phyloP scores from a whole-genome alignment of 2,113 vertebrate species.

The Copsychus sechellarum region DNA sequence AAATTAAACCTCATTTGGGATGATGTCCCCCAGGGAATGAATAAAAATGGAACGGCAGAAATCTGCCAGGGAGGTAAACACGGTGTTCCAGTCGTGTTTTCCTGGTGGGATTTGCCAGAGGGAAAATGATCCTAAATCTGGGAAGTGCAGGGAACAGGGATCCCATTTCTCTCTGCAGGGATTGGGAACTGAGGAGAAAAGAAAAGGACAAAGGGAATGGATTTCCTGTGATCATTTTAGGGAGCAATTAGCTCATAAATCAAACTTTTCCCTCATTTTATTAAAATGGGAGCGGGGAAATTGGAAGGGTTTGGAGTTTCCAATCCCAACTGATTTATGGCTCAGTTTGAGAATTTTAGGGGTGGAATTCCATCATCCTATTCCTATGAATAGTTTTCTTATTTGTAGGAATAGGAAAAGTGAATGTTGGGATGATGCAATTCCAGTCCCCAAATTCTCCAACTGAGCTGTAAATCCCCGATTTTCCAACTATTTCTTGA shows the following conservation, averaged over 20 bases:
- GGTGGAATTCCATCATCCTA: too few relatives aligned
- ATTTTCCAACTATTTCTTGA: background rate
- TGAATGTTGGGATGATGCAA: background rate
- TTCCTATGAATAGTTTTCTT: too few relatives aligned
- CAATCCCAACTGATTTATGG: too few relatives aligned
- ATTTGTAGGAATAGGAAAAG: background rate
- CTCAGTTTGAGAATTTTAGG: too few relatives aligned
- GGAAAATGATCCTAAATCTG: background rate
- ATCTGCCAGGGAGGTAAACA: background rate
- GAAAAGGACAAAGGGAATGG: background rate
- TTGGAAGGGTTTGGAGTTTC: background rate
- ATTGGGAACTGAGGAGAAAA: background rate
- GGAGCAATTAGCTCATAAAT: background rate
- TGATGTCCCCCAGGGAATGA: background rate
- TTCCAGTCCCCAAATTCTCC: background rate
- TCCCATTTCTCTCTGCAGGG: background rate
- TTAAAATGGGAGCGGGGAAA: background rate
- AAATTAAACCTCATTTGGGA: background rate
- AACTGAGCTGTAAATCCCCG: fast-evolving
- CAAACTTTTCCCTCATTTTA: background rate
- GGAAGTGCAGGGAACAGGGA: background rate
- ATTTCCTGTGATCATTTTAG: background rate
- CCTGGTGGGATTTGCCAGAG: background rate
- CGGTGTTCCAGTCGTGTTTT: background rate
- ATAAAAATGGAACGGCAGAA: background rate